phyloP scores from a whole-genome alignment of 2,797 vertebrate species.

The Eurystomus glaucurus region DNA sequence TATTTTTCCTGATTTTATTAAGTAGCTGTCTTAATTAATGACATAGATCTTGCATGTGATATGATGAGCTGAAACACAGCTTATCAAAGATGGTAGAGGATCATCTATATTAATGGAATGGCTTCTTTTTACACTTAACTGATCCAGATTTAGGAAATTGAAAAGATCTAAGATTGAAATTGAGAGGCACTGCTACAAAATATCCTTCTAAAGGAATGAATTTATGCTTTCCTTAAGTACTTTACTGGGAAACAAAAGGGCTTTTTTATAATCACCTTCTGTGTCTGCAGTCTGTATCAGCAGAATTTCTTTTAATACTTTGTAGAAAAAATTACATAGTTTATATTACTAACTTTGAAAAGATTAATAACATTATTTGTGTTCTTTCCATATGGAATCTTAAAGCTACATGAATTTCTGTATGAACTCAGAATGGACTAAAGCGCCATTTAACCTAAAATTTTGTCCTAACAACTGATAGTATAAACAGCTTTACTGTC shows the following conservation, averaged over 20 bases:
- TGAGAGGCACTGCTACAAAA: background rate
- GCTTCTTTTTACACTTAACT: background rate
- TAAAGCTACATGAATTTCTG: background rate
- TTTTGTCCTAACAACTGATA: background rate
- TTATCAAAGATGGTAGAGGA: background rate
- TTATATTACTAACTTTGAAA: background rate
- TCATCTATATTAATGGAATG: background rate
- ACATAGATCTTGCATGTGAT: background rate
- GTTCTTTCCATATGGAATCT: background rate
- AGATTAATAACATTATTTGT: background rate
- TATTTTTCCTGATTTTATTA: constrained; percentile 49
- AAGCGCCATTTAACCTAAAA: background rate
- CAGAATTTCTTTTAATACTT: background rate
- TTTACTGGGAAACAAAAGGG: background rate
- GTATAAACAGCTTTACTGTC: background rate
- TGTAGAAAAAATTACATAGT: background rate
- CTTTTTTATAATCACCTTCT: background rate
- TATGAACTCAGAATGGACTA: background rate
- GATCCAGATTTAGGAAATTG: background rate
- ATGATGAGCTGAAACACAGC: background rate
- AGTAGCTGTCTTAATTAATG: background rate
- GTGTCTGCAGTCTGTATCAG: background rate
- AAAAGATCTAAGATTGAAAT: background rate
- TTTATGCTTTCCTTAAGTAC: background rate
- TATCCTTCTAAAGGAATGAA: background rate